phyloP scores from a whole-genome alignment of 1,140 invertebrate species.

The Platyura marginata region DNA sequence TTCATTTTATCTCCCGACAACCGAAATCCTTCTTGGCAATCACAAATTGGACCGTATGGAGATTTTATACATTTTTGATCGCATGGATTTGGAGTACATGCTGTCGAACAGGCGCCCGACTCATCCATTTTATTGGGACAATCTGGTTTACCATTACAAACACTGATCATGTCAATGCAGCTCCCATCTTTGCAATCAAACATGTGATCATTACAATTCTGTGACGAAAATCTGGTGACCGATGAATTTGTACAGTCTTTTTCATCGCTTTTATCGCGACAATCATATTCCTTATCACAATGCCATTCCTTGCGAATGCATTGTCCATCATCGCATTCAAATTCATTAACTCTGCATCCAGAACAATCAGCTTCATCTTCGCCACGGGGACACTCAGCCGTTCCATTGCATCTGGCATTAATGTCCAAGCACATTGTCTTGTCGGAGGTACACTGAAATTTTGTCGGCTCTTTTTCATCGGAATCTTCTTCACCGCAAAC shows the following conservation, averaged over 20 bases:
- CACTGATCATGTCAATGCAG: slow-evolving; percentile 30
- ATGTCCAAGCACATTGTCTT: slow-evolving; percentile 29
- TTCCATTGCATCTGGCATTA: slow-evolving; percentile 39
- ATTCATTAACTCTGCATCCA: slow-evolving; percentile 27
- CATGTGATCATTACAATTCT: slow-evolving; percentile 11
- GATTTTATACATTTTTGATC: slow-evolving; percentile 27
- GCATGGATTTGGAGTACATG: slow-evolving; percentile 19
- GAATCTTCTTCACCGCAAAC: slow-evolving; percentile 7
- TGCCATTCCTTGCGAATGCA: slow-evolving; percentile 38
- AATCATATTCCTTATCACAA: slow-evolving; percentile 48
- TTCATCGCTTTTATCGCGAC: slow-evolving; percentile 42
- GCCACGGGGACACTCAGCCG: slow-evolving; percentile 46
- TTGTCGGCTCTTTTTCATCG: not conserved
- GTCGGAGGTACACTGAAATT: slow-evolving; percentile 36
- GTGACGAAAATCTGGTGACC: not conserved
- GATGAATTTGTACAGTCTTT: slow-evolving; percentile 29
- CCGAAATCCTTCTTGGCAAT: slow-evolving; percentile 55
- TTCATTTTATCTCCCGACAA: slow-evolving; percentile 28
- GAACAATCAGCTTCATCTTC: slow-evolving; percentile 39
- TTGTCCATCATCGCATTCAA: slow-evolving; percentile 30
- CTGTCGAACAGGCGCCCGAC: slow-evolving; percentile 11
- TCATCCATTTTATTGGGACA: slow-evolving; percentile 29
- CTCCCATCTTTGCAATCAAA: slow-evolving; percentile 27
- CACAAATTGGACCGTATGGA: slow-evolving; percentile 35
- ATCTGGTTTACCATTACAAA: slow-evolving; percentile 42